These are phyloP conservation scores for Geophilus truncorum DNA, from an alignment of 2,888 invertebrate species.

Conservation along the genomic window DNA sequence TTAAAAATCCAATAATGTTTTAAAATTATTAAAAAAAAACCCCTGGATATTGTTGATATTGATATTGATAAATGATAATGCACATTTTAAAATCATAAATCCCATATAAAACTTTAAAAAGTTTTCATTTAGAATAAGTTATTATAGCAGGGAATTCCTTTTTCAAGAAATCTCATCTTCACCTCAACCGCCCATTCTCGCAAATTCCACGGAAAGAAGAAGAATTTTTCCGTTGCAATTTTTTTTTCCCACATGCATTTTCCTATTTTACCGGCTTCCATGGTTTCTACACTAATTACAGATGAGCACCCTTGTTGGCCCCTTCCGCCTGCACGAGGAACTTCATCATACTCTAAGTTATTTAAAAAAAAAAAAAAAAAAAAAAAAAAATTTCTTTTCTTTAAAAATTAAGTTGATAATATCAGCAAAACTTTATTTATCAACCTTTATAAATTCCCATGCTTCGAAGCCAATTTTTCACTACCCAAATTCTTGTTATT, in stretches of 20 bases:
- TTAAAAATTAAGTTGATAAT: neutral
- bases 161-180: neutral
- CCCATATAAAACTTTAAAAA: no score
- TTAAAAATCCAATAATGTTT: no score
- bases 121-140: neutral
- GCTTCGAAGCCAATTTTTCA: neutral
- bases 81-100: no score
- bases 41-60: no score
- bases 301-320: neutral
- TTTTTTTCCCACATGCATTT: neutral
- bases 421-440: neutral
- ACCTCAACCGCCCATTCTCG: neutral
- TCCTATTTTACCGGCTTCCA: neutral
- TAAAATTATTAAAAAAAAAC: no score
- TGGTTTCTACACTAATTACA: neutral
- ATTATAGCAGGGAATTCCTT: neutral
- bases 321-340: neutral
- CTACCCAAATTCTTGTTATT: neutral
- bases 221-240: neutral
- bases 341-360: neutral
- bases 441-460: neutral
- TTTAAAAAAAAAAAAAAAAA: neutral
- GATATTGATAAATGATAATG: no score
- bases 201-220: neutral
- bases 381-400: neutral